phyloP scores from a whole-genome alignment of 2,888 invertebrate species.

The Steinernema carpocapsae region DNA sequence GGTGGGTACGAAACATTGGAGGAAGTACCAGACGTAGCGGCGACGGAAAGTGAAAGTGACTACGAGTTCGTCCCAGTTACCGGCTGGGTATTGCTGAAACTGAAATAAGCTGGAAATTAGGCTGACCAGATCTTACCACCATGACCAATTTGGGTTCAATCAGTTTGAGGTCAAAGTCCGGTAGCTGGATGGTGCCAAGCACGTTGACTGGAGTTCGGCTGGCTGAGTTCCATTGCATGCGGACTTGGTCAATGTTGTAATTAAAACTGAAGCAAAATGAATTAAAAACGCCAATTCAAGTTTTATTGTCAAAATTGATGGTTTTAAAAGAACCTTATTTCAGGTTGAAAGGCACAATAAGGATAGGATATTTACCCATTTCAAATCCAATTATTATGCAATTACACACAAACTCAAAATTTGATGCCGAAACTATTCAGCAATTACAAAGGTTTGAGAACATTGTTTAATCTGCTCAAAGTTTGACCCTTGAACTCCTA shows the following conservation, averaged over 20 bases:
- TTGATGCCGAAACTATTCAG: too few relatives aligned
- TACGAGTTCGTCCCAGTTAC: constrained; percentile 68
- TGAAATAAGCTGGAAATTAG: too few relatives aligned
- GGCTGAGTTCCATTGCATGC: constrained; percentile 62
- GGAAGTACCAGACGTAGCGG: constrained; percentile 63
- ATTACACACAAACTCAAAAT: too few relatives aligned
- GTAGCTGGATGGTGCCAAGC: constrained; percentile 59
- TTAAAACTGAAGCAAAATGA: constrained; percentile 62
- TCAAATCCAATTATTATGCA: too few relatives aligned
- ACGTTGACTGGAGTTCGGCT: constrained; percentile 48
- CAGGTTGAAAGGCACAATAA: constrained; percentile 46
- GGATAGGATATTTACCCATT: too few relatives aligned
- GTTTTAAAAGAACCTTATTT: background rate
- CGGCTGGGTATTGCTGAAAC: constrained; percentile 60
- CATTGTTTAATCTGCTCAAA: too few relatives aligned
- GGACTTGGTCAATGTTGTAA: constrained; percentile 68
- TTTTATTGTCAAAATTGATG: background rate
- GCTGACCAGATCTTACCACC: constrained; percentile 40
- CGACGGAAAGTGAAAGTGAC: constrained; percentile 63
- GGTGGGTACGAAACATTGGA: constrained; percentile 68
- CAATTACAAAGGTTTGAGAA: too few relatives aligned
- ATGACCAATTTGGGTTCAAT: constrained; percentile 47
- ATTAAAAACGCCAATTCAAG: constrained; percentile 57
- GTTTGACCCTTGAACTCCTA: too few relatives aligned
- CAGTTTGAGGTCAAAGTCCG: constrained; percentile 64